phyloP scores from a whole-genome alignment of 2,113 vertebrate genomes.

The Rhegmatorhina hoffmannsi region DNA sequence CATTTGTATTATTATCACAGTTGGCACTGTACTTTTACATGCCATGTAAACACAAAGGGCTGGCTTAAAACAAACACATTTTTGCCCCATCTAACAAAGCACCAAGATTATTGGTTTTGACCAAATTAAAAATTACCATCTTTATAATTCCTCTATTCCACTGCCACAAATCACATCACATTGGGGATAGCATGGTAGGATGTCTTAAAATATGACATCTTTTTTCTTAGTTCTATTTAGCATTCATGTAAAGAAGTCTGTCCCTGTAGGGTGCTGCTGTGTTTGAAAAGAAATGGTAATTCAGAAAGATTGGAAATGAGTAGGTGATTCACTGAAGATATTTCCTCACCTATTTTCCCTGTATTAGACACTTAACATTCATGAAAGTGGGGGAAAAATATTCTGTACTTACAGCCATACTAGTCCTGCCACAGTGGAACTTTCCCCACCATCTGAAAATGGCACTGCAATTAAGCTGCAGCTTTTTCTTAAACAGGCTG shows the following conservation, averaged over 20 bases:
- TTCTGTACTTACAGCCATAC: background rate
- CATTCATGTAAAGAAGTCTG: background rate
- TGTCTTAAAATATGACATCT: background rate
- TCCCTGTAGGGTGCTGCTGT: background rate
- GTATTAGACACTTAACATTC: background rate
- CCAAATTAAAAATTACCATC: background rate
- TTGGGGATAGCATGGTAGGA: background rate
- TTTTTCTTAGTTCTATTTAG: conserved; percentile 1
- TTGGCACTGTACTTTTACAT: background rate
- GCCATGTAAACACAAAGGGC: background rate
- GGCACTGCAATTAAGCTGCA: background rate
- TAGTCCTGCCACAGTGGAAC: background rate
- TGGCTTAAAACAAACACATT: background rate
- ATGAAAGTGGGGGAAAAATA: background rate
- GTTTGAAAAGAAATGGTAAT: conserved; percentile 44
- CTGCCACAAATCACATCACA: background rate
- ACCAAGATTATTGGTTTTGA: background rate
- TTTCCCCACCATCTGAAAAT: background rate
- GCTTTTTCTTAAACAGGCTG: background rate
- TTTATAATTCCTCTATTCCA: background rate
- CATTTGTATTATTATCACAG: background rate
- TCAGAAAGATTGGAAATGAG: conserved; percentile 45
- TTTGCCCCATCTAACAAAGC: background rate
- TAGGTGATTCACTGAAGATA: background rate
- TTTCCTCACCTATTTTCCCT: background rate